Evolutionary conservation across 2,797 vertebrate species (phyloP).

Genomic region (Oreochromis mossambicus): DNA sequence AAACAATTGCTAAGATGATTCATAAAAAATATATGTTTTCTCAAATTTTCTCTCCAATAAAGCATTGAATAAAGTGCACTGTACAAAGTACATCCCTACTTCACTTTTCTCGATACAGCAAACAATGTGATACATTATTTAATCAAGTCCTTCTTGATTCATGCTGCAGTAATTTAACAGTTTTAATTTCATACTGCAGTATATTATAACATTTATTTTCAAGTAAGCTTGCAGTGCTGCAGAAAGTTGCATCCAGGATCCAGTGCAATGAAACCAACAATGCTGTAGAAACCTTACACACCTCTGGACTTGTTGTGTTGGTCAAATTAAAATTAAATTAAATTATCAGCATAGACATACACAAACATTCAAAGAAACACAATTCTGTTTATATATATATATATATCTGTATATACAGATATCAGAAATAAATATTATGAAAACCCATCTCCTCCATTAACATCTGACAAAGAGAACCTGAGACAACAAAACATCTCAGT

Average conservation of each 20-base stretch:
- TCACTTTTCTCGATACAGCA: slow-evolving; percentile 13
- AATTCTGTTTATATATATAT: neutral
- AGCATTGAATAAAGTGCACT: slow-evolving; percentile 25
- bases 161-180: neutral
- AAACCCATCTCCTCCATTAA: neutral
- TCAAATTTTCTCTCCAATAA: neutral
- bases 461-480: slow-evolving; percentile 18
- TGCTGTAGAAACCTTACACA: neutral
- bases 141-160: neutral
- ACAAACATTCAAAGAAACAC: neutral
- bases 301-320: neutral
- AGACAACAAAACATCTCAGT: slow-evolving; percentile 16
- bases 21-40: neutral
- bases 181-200: neutral
- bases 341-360: neutral
- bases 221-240: slow-evolving; percentile 24
- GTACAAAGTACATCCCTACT: neutral
- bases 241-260: slow-evolving; percentile 15
- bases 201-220: neutral
- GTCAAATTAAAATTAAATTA: neutral
- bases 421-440: slow-evolving; percentile 17
- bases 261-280: slow-evolving; percentile 45
- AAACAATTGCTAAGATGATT: neutral
- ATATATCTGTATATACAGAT: neutral
- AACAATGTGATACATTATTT: neutral